A percentile compares a stretch with the other conserved stretches of the same genome.
Evolutionary conservation across 1,140 invertebrate species (phyloP).

Genomic region (Goniozus legneri): DNA sequence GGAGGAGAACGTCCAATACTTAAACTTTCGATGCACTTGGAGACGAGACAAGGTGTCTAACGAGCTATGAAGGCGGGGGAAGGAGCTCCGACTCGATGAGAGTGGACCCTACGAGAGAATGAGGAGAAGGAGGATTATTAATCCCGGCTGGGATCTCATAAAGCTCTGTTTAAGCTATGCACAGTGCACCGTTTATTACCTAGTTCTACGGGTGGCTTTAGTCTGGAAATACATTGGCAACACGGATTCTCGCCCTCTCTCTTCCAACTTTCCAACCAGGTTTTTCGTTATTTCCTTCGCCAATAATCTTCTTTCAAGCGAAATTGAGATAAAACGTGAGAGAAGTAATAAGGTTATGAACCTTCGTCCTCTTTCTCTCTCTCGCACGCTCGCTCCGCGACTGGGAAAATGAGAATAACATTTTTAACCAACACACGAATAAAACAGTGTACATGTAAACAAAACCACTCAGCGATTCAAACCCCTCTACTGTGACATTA

Average conservation of each 20-base stretch:
- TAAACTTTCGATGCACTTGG: too few species aligned
- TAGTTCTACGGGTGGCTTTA: slow-evolving; percentile 26
- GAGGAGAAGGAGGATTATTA: slow-evolving; percentile 42
- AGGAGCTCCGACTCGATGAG: not conserved
- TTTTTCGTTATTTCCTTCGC: slow-evolving; percentile 2
- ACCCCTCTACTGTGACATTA: too few species aligned
- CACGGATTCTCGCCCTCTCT: not conserved
- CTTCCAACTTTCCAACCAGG: not conserved
- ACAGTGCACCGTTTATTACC: slow-evolving; percentile 44
- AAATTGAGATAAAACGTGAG: too few species aligned
- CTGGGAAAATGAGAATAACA: too few species aligned
- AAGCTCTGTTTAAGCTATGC: slow-evolving; percentile 45
- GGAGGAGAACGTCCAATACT: too few species aligned
- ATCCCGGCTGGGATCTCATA: slow-evolving; percentile 50
- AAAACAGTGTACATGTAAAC: too few species aligned
- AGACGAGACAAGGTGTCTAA: slow-evolving; percentile 32
- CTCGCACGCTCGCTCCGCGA: too few species aligned
- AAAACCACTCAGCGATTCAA: too few species aligned
- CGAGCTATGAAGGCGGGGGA: slow-evolving; percentile 17
- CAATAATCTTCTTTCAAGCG: not conserved
- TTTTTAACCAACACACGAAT: too few species aligned
- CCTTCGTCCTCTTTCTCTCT: too few species aligned
- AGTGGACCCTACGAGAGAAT: slow-evolving; percentile 7
- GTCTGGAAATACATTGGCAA: slow-evolving; percentile 33
- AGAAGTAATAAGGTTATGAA: too few species aligned